Evolutionary conservation across 2,113 vertebrate genomes (phyloP), one percentile per base, ranked within the genome.

Genomic region (Lepisosteus oculatus): DNA sequence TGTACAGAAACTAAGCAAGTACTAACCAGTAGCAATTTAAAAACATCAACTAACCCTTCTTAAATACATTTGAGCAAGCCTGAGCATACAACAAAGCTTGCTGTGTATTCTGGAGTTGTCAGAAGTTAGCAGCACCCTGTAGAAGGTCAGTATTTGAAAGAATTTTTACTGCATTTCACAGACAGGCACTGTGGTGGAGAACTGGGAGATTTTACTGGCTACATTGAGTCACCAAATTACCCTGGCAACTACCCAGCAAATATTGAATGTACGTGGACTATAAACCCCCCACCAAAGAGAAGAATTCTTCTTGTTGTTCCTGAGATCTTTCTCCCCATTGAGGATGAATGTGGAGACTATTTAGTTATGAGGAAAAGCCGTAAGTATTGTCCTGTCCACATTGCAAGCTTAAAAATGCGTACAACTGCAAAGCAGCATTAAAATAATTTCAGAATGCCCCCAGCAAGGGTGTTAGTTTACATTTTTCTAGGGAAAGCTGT

Each of bases 361-460:
- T 82, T 99, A 81, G 97, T 99, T 76, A 99, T 99, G 97, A 88
- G 97, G 68, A 99, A 99, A 87, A 98, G 95, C 81, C 89, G 97
- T 99, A 84, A 92, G 95, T 95, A 76, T 84, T 63, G 61, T 7
- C 41, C 62, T 43, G 29, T 29, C 29, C 29, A 29, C 29, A 29
- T 29, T 29, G 29, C 29, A 29, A 1, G 29, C 29, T 29, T 29
- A 29, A 29, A 29, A 29, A 29, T 29, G 29, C 29, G 2, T 29
- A 29, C 29, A 29, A 29, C 29, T 29, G 29, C 29, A 29, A 29
- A 29, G 29, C 29, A 29, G 29, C 29, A 29, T 29, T 29, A 29
- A 29, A 29, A 29, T 29, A 29, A 29, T 29, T 29, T 29, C 29
- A 29, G 29, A 29, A 29, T 29, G 29, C 29, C 29, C 29, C 29